A percentile compares a stretch with the other conserved stretches of the same genome.
phyloP scores from a whole-genome alignment of 2,113 vertebrate species.

The Chrysochloris asiatica region DNA sequence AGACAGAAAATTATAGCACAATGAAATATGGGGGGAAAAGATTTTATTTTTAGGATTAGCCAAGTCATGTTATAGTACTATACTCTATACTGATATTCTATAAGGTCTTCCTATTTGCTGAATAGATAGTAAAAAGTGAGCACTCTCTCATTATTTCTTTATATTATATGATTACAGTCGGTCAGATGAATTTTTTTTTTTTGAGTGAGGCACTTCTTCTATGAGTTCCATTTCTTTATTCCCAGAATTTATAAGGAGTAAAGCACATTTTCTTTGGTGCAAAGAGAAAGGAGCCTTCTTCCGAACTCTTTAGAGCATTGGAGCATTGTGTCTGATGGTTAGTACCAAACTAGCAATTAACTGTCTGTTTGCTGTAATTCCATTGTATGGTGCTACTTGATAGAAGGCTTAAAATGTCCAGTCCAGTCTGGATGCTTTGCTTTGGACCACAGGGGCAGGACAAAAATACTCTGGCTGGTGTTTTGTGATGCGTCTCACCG shows the following conservation, averaged over 20 bases:
- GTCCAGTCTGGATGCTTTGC: no score
- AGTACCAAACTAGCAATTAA: fast-evolving
- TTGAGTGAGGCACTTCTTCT: background rate
- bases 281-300: background rate
- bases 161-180: fast-evolving
- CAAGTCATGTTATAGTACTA: background rate
- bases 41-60: constrained; percentile 68
- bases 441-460: background rate
- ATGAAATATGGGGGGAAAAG: constrained; percentile 55
- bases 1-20: constrained; percentile 74
- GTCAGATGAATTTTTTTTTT: no score
- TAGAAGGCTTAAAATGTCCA: fast-evolving
- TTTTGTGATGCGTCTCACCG: fast-evolving
- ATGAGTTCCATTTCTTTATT: background rate
- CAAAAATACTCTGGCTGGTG: background rate
- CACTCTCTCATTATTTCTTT: fast-evolving
- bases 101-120: fast-evolving
- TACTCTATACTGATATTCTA: background rate
- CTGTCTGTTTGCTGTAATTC: fast-evolving
- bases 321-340: fast-evolving
- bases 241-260: background rate
- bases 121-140: fast-evolving
- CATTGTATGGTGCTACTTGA: fast-evolving
- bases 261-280: background rate
- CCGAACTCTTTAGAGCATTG: no score